A percentile compares a stretch with the other conserved stretches of the same genome.
These are phyloP conservation scores for Yponomeuta plumbellus DNA, from an alignment of 2,888 invertebrate genomes.

Conservation along the genomic window DNA sequence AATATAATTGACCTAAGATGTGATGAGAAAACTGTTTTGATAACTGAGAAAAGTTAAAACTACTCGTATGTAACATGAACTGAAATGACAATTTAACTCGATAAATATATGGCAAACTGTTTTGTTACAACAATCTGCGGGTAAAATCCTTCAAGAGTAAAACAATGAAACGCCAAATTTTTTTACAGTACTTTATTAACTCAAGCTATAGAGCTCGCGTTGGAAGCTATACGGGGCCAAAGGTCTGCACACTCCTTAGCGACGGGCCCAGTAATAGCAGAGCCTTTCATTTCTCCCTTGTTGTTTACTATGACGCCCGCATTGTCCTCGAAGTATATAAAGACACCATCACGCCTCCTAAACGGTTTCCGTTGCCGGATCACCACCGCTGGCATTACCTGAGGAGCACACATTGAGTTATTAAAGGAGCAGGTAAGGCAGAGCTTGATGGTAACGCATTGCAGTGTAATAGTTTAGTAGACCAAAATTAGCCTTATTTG, in stretches of 20 bases:
- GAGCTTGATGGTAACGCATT: too few relatives aligned
- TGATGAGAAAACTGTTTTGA: too few relatives aligned
- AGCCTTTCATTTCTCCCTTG: conserved; percentile 99
- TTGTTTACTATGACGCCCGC: conserved; percentile 99
- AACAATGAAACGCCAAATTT: neutral
- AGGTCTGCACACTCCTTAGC: conserved; percentile 99
- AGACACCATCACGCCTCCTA: conserved; percentile 98
- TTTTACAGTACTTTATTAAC: conserved; percentile 21
- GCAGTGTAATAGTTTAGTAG: too few relatives aligned
- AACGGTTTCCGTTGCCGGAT: conserved; percentile 99
- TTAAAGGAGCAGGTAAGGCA: too few relatives aligned
- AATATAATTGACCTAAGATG: too few relatives aligned
- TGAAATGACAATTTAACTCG: too few relatives aligned
- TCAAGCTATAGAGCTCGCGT: conserved; percentile 98
- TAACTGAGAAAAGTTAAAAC: too few relatives aligned
- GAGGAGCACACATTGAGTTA: conserved; percentile 12
- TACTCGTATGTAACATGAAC: too few relatives aligned
- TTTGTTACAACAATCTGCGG: neutral
- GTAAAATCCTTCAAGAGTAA: neutral
- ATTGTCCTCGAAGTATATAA: conserved; percentile 99
- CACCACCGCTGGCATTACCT: conserved; percentile 99
- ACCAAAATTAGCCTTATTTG: too few relatives aligned
- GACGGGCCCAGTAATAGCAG: conserved; percentile 99
- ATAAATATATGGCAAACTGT: too few relatives aligned
- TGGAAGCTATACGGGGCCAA: conserved; percentile 99